Evolutionary conservation across 1,140 invertebrate genomes (phyloP).

Genomic region (Acyrthosiphon pisum): DNA sequence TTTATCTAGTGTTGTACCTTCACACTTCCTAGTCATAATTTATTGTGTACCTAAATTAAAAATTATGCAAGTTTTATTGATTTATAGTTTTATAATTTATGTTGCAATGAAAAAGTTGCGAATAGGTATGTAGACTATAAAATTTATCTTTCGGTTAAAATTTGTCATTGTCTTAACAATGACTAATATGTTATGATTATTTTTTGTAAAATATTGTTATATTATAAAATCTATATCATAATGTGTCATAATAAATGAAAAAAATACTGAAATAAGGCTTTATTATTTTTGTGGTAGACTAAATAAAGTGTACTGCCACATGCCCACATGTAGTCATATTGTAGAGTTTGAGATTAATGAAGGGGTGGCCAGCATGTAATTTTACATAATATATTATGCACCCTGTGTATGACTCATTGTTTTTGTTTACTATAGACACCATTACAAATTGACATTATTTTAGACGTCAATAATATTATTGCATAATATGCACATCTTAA

Average conservation of each 20-base stretch:
- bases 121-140: neutral
- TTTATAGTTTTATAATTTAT: neutral
- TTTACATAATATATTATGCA: slow-evolving; percentile 9
- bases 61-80: neutral
- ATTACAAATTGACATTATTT: neutral
- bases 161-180: neutral
- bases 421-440: neutral
- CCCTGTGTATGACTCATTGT: slow-evolving; percentile 19
- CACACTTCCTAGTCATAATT: neutral
- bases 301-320: neutral
- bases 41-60: neutral
- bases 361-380: neutral
- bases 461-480: neutral
- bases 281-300: neutral
- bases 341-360: neutral
- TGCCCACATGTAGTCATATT: neutral
- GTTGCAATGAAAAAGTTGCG: neutral
- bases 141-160: neutral
- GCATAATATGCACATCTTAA: neutral
- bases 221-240: neutral
- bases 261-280: neutral
- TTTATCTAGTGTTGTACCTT: neutral
- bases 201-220: neutral
- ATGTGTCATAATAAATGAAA: neutral
- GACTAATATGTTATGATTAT: neutral